These are phyloP conservation scores for Nesogale talazaci DNA, from an alignment of 2,113 vertebrate genomes.

Conservation along the genomic window DNA sequence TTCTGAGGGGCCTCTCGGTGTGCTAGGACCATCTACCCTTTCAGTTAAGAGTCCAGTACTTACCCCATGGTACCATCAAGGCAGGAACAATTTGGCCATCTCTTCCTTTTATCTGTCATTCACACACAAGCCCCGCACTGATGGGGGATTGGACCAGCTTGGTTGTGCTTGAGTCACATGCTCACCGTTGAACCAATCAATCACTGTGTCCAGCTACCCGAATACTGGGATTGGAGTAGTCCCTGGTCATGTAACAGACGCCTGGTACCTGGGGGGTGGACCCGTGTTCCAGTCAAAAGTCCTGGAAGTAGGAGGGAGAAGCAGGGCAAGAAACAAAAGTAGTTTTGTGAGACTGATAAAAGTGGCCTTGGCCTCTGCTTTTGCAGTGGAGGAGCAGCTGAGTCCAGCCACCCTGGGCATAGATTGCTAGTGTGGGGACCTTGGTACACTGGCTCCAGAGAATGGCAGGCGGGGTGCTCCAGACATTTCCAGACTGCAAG, in stretches of 20 bases:
- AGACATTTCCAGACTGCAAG: not conserved
- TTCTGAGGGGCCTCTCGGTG: not conserved
- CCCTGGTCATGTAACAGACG: not conserved
- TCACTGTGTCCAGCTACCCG: not conserved
- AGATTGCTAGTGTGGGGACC: accelerated
- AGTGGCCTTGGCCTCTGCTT: not conserved
- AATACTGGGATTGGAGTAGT: not conserved
- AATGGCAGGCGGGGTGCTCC: too few species aligned
- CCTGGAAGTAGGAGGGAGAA: not conserved
- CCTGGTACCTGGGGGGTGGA: accelerated
- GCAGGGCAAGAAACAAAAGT: not conserved
- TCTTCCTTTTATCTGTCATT: not conserved
- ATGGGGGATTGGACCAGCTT: not conserved
- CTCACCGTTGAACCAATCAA: not conserved
- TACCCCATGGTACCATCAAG: not conserved
- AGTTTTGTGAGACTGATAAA: not conserved
- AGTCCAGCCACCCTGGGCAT: not conserved
- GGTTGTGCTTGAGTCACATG: not conserved
- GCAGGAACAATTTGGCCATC: not conserved
- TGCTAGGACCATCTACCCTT: not conserved
- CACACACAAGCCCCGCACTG: not conserved
- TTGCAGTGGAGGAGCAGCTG: not conserved
- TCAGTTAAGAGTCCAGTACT: not conserved
- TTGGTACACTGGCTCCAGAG: not conserved
- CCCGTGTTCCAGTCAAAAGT: too few species aligned